These are phyloP conservation scores for Saiga tatarica DNA, from an alignment of 2,113 vertebrate species.

Conservation along the genomic window DNA sequence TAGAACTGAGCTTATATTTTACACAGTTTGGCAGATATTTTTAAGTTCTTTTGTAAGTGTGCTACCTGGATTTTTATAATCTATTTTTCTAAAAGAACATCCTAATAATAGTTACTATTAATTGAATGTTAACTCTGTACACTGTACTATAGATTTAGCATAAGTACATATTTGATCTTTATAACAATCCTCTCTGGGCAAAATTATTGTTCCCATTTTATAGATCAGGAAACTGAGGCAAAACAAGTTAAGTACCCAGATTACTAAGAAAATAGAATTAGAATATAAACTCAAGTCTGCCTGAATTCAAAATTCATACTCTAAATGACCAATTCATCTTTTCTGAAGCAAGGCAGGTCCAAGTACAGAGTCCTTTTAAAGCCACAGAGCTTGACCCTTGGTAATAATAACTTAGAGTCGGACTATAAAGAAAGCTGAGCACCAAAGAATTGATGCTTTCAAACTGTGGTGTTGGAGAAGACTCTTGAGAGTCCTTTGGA, in stretches of 20 bases:
- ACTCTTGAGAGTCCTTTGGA: not conserved
- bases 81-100: not conserved
- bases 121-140: not conserved
- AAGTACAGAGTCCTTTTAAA: not conserved
- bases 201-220: not conserved
- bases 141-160: not conserved
- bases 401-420: not conserved
- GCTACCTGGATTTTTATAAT: not conserved
- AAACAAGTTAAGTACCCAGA: not conserved
- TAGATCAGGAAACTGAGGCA: not conserved
- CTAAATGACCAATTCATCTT: not conserved
- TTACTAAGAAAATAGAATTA: not conserved
- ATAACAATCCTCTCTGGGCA: not conserved
- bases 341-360: not conserved
- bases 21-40: not conserved
- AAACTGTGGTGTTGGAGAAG: not conserved
- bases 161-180: not conserved
- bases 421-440: fast-evolving
- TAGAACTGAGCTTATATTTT: not conserved
- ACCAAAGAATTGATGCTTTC: not conserved
- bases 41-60: not conserved
- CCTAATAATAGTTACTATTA: not conserved
- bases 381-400: not conserved
- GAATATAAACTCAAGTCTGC: not conserved
- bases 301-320: not conserved